Evolutionary conservation across 2,797 vertebrate species (phyloP).

Genomic region (Natrix natrix): DNA sequence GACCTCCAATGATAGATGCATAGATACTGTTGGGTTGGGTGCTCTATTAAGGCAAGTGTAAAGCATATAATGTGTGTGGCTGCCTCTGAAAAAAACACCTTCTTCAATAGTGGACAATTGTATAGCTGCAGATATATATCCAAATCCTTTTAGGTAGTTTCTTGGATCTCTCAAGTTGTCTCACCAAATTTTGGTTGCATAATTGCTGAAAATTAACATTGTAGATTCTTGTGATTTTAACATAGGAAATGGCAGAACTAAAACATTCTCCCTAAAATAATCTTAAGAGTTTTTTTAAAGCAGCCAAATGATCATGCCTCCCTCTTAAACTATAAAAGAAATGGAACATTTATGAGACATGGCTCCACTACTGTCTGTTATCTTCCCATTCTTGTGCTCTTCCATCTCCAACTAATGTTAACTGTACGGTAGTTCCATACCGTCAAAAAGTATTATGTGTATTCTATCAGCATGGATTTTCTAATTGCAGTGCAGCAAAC

Average conservation of each 20-base stretch:
- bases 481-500: background rate
- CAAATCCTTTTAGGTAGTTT: background rate
- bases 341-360: background rate
- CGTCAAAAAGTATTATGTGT: background rate
- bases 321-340: background rate
- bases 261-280: background rate
- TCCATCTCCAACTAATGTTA: background rate
- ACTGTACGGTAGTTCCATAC: background rate
- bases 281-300: background rate
- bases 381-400: background rate
- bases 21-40: background rate
- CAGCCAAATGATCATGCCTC: background rate
- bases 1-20: background rate
- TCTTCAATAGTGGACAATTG: background rate
- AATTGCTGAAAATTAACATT: background rate
- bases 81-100: background rate
- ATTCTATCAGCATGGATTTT: background rate
- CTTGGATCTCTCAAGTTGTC: background rate
- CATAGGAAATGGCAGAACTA: background rate
- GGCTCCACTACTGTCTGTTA: background rate
- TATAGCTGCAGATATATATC: background rate
- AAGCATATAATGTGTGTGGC: background rate
- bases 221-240: background rate
- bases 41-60: background rate
- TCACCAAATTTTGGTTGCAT: background rate